phyloP scores from a whole-genome alignment of 1,140 invertebrate genomes.

The Cyclina sinensis region DNA sequence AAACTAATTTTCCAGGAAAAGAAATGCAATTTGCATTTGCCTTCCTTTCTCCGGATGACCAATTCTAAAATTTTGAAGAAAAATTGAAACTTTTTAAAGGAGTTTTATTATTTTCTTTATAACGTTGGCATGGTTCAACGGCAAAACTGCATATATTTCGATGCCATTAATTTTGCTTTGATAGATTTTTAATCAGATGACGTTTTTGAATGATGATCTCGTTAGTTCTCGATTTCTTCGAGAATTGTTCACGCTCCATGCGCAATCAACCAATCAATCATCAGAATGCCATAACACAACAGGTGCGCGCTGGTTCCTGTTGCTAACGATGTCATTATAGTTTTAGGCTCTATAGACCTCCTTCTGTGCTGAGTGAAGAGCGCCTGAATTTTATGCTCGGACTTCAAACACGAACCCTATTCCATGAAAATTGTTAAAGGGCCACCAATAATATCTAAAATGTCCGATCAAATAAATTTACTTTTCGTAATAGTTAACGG shows the following conservation, averaged over 20 bases:
- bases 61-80: no score
- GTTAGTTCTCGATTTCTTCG: slow-evolving; percentile 66
- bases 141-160: neutral
- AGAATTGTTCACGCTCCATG: slow-evolving; percentile 64
- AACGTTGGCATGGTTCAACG: no score
- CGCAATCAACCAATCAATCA: slow-evolving; percentile 63
- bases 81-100: no score
- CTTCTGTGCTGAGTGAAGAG: neutral
- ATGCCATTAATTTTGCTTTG: slow-evolving; percentile 4
- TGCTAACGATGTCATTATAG: slow-evolving; percentile 50
- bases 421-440: slow-evolving; percentile 13
- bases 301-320: slow-evolving; percentile 51
- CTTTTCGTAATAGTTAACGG: neutral
- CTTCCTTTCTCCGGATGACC: no score
- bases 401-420: neutral
- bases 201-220: slow-evolving; percentile 65
- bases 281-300: slow-evolving; percentile 52
- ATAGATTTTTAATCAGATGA: slow-evolving; percentile 59
- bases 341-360: slow-evolving; percentile 1
- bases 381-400: neutral
- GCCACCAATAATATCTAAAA: neutral
- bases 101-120: no score
- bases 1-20: neutral
- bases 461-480: neutral
- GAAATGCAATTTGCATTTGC: neutral